Conservation (phyloP, 2,113 vertebrate species). For the Cyanoramphus novaezelandiae region DNA sequence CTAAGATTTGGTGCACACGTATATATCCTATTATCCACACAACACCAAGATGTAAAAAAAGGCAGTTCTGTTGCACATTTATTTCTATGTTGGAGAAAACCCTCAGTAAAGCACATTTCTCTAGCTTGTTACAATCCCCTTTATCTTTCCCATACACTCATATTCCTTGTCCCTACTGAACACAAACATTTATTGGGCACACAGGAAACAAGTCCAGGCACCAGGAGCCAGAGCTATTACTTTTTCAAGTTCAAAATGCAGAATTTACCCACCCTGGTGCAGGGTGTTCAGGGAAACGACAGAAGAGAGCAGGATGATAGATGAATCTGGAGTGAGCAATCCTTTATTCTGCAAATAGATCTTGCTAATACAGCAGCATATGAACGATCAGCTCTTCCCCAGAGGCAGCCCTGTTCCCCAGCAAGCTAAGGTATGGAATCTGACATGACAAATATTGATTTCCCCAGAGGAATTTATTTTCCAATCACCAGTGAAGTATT, state of each 20-base stretch:
- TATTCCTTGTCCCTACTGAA: not conserved
- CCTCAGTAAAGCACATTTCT: not conserved
- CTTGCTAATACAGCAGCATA: not conserved
- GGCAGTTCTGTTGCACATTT: not conserved
- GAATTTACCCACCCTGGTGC: not conserved
- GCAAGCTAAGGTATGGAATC: not conserved
- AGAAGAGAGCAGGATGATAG: not conserved
- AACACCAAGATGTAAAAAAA: not conserved
- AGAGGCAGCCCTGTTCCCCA: not conserved
- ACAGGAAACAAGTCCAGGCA: not conserved
- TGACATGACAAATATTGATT: conserved; percentile 29
- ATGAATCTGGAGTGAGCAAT: not conserved
- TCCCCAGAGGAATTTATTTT: conserved; percentile 17
- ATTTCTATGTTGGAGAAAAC: not conserved
- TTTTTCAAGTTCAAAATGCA: not conserved
- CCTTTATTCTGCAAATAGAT: not conserved
- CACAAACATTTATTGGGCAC: not conserved
- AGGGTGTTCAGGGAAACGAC: not conserved
- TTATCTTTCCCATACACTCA: not conserved
- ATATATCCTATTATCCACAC: not conserved
- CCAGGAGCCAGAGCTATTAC: not conserved
- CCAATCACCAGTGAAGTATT: not conserved
- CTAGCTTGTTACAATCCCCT: not conserved
- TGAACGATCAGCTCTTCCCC: not conserved
- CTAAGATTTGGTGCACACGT: not conserved